Evolutionary conservation across 2,797 vertebrate species (phyloP), one percentile per base, ranked within the genome.

Genomic region (Esox lucius): DNA sequence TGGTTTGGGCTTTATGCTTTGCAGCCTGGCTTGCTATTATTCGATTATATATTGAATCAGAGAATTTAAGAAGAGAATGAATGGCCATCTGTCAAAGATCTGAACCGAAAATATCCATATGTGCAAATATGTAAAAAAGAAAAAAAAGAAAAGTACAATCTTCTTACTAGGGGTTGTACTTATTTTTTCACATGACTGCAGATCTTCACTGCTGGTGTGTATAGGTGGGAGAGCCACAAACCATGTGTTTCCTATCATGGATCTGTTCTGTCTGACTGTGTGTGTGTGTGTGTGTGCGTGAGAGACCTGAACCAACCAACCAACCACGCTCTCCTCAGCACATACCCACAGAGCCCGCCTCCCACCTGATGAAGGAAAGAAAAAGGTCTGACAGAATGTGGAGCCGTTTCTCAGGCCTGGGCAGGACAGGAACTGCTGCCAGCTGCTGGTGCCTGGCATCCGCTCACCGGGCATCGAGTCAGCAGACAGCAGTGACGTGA

Each of bases 401-500:
- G 69, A 33, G 49, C 28, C 59, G 39, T 67, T 73, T 62, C 42
- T 72, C 71, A 48, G 67, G 66, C 75, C 78, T n/a, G 0, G 69
- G 72, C 80, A 84, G 72, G 80, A 86, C 26, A 82, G 84, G 77
- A 56, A 72, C 77, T 70, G 2, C 76, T 83, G 82, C 77, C 82
- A 85, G 78, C 15, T 71, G 80, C 84, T 78, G 78, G 81, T 80
- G 80, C 83, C 77, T 53, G 72, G 81, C 77, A 83, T 80, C 80
- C 79, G 49, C 77, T 80, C 26, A 35, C 51, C 39, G 66, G 72
- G 78, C 81, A 77, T 78, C 24, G 75, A 76, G 83, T 82, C 75
- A 82, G 82, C 75, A 83, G 73, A 85, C 75, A 77, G 46, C 33
- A 56, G 31, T 53, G n/a, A 22, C 24, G 42, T 31, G 24, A 16